Base-by-base conservation (phyloP, 2,797 vertebrate species). In the Poecilia picta region DNA sequence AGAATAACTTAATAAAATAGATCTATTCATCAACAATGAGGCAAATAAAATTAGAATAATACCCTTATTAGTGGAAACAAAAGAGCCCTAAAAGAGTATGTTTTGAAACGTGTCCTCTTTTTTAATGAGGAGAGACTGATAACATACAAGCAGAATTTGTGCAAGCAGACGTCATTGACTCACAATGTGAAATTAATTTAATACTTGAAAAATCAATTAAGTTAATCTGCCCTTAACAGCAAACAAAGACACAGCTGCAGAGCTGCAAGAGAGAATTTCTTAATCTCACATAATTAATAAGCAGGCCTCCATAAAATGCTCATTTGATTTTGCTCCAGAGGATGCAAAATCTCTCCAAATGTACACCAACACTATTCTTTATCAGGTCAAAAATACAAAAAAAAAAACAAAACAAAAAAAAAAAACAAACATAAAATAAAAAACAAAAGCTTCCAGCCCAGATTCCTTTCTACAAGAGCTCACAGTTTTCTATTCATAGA, bases 211-310 rank as follows among this genome's bases (percentile, higher is more conserved):
- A 95, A 95, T 94, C 91, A 93, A 93, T 95, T 95, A 94, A 77
- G 88, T 89, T 94, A 91, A 94, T 93, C 91, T 94, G 87, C 90
- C 91, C 88, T 92, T 92, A 83, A 90, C 83, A 85, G 89, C 89
- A 94, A 93, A 94, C 86, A 91, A 91, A 90, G 84, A 89, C 86
- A 81, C 89, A 51, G 86, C 86, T 72, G 83, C 15, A 4, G 78
- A 80, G 87, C 87, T 80, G 68, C 79, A 84, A 90, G 87, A 92
- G 87, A 92, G 77, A 90, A 86, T 92, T 90, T 93, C 82, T 91
- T 94, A 94, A 94, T 94, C 92, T 92, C 85, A 78, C 85, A 94
- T 91, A 94, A 95, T 95, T 95, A 94, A 93, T 93, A 92, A 93
- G 85, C 76, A 85, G 90, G 84, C 89, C 89, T 83, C 83, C 80